Evolutionary conservation across 2,888 invertebrate genomes (phyloP).

Genomic region (Ennomos quercinarius): DNA sequence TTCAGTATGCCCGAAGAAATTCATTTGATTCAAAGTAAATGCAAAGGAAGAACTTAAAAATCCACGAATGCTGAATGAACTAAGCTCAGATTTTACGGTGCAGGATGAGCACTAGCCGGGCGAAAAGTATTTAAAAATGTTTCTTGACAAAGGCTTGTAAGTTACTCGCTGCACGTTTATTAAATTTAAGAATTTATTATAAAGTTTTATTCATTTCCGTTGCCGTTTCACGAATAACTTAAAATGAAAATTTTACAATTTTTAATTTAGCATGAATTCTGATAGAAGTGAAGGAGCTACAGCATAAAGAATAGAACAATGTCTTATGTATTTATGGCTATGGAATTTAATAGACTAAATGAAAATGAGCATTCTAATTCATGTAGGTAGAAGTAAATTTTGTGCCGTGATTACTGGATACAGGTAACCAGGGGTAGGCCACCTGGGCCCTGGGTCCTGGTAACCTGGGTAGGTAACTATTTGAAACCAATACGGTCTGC

Average conservation of each 20-base stretch:
- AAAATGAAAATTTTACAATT: neutral
- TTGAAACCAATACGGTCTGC: too few relatives aligned
- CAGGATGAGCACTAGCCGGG: conserved; percentile 49
- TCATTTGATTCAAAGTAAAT: conserved; percentile 63
- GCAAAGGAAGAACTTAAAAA: conserved; percentile 70
- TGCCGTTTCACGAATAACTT: neutral
- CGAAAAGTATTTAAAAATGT: conserved; percentile 28
- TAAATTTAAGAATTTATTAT: conserved; percentile 1
- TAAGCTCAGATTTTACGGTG: conserved; percentile 50
- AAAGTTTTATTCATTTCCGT: conserved; percentile 8
- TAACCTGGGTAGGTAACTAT: too few relatives aligned
- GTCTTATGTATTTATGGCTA: too few relatives aligned
- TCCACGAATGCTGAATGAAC: conserved; percentile 58
- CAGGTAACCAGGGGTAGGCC: too few relatives aligned
- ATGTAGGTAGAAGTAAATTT: too few relatives aligned
- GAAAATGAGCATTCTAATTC: too few relatives aligned
- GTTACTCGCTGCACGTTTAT: conserved; percentile 21
- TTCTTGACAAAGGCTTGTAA: conserved; percentile 29
- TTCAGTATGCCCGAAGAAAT: conserved; percentile 59
- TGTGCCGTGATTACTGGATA: too few relatives aligned
- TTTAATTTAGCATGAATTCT: too few relatives aligned
- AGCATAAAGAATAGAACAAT: too few relatives aligned
- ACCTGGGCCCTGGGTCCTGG: too few relatives aligned
- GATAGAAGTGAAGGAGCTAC: too few relatives aligned
- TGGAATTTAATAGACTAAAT: too few relatives aligned